Conservation (phyloP, 2,113 vertebrate species). For the Sitta europaea region DNA sequence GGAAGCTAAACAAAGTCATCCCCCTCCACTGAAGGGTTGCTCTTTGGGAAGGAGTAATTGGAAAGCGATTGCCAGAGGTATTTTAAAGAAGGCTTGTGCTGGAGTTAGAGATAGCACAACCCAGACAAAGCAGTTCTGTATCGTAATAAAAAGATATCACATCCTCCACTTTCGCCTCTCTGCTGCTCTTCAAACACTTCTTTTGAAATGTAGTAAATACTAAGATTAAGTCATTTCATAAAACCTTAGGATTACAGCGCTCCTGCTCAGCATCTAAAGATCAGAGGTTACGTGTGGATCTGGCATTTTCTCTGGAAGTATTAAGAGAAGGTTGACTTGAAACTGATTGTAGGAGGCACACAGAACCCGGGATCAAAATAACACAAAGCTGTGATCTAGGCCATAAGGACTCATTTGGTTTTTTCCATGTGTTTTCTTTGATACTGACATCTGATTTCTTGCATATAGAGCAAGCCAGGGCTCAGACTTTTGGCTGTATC, state of each 20-base stretch:
- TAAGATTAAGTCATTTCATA: slow-evolving; percentile 59
- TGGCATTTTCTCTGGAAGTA: slow-evolving; percentile 28
- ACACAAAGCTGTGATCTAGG: slow-evolving; percentile 13
- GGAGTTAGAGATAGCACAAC: slow-evolving; percentile 31
- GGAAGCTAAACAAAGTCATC: slow-evolving; percentile 4
- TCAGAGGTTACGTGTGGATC: slow-evolving; percentile 26
- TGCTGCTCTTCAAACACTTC: slow-evolving; percentile 14
- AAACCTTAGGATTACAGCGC: slow-evolving; percentile 42
- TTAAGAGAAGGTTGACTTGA: slow-evolving; percentile 23
- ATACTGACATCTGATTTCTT: slow-evolving; percentile 25
- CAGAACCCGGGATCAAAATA: background rate
- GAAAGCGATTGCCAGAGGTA: slow-evolving; percentile 9
- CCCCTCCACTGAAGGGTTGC: background rate
- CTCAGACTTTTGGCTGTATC: slow-evolving; percentile 6
- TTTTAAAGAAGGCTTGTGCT: slow-evolving; percentile 16
- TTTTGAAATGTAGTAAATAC: slow-evolving; percentile 54
- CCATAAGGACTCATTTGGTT: background rate
- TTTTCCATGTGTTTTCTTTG: slow-evolving; percentile 10
- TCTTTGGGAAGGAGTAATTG: slow-evolving; percentile 13
- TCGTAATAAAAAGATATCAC: background rate
- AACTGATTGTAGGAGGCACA: background rate
- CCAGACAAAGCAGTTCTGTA: slow-evolving; percentile 11
- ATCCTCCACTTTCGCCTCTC: slow-evolving; percentile 7
- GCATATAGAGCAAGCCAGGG: background rate
- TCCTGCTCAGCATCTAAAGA: slow-evolving; percentile 39